Evolutionary conservation across 2,797 vertebrate genomes (phyloP).

Genomic region (Prunella strophiata): DNA sequence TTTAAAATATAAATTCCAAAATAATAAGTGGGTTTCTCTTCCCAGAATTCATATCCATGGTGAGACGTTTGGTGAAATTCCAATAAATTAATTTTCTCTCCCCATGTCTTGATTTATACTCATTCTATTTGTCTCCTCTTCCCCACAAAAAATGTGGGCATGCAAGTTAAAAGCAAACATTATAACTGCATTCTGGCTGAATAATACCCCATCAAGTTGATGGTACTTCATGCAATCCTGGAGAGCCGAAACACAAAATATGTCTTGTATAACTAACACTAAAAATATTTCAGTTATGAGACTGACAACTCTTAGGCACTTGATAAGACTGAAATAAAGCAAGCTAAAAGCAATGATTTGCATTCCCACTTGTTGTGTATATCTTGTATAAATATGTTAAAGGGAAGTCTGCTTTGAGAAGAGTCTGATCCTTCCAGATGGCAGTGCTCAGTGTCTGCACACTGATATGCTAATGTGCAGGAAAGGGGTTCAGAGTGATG

Average conservation of each 20-base stretch:
- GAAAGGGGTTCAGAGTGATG: background rate
- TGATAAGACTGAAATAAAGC: background rate
- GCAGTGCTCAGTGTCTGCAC: background rate
- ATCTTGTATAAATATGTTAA: background rate
- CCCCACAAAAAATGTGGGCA: background rate
- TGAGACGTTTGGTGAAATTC: background rate
- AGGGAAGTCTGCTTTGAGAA: background rate
- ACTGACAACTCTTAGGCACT: background rate
- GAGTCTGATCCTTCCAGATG: background rate
- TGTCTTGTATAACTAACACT: background rate
- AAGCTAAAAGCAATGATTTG: background rate
- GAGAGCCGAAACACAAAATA: background rate
- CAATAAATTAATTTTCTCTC: background rate
- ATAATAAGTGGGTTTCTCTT: background rate
- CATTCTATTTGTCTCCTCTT: background rate
- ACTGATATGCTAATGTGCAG: too few species aligned
- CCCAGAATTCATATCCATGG: background rate
- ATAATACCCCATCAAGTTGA: background rate
- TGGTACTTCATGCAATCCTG: background rate
- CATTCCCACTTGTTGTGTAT: background rate
- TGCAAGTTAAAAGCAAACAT: background rate
- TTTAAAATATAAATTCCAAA: background rate
- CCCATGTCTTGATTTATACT: background rate
- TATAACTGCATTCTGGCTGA: background rate
- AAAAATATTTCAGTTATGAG: background rate